phyloP scores from a whole-genome alignment of 1,140 invertebrate species.

The Olivierus martensii region DNA sequence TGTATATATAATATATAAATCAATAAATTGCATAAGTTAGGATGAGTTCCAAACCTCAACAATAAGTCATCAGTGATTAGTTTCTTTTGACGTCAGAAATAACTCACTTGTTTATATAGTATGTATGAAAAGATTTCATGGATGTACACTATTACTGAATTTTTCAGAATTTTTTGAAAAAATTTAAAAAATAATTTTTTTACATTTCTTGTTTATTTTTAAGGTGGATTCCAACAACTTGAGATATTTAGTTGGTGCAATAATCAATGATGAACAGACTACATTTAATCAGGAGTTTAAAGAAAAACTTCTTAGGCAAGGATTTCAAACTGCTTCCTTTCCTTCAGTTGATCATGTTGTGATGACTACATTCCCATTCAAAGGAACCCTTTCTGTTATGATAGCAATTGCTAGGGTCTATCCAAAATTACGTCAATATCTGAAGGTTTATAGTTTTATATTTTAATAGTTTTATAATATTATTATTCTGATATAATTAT shows the following conservation, averaged over 20 bases:
- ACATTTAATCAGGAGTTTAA: constrained; percentile 18
- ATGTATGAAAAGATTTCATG: no score
- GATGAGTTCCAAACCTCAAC: no score
- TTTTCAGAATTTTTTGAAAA: no score
- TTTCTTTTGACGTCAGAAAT: no score
- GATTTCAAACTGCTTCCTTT: constrained; percentile 30
- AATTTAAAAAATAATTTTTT: no score
- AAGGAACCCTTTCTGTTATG: constrained; percentile 31
- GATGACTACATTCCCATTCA: constrained; percentile 32
- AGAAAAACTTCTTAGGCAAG: constrained; percentile 20
- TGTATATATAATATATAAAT: no score
- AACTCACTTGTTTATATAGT: no score
- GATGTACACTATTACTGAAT: no score
- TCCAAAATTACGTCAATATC: constrained; percentile 28
- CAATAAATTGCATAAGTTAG: no score
- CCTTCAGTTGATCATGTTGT: constrained; percentile 32
- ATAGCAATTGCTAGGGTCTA: constrained; percentile 34
- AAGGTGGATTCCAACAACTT: constrained; percentile 27
- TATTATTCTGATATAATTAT: background rate
- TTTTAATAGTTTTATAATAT: background rate
- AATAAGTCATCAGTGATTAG: no score
- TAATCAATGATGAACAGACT: constrained; percentile 26
- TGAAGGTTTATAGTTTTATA: constrained; percentile 24
- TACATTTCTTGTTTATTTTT: no score
- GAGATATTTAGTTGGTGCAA: constrained; percentile 30